phyloP scores from a whole-genome alignment of 2,888 invertebrate species.

The Tetranychus piercei region DNA sequence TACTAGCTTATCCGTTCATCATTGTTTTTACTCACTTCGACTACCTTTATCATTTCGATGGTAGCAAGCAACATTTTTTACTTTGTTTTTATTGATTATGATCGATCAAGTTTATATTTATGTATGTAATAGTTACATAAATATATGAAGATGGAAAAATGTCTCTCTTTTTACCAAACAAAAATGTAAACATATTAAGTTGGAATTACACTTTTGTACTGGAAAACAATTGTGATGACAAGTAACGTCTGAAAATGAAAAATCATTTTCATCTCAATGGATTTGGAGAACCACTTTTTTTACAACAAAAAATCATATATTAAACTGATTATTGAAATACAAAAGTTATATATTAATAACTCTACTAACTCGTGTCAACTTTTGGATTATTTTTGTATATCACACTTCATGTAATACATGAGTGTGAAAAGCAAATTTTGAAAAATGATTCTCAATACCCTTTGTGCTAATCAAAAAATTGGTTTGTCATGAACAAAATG shows the following conservation, averaged over 20 bases:
- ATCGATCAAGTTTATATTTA: slow-evolving; percentile 28
- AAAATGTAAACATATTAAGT: neutral
- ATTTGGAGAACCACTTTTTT: neutral
- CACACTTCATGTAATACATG: neutral
- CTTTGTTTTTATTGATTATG: slow-evolving; percentile 29
- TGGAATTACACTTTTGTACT: neutral
- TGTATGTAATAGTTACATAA: slow-evolving; percentile 33
- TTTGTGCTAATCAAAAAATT: too few relatives aligned
- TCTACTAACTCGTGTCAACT: neutral
- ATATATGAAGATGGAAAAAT: slow-evolving; percentile 27
- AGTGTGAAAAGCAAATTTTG: too few relatives aligned
- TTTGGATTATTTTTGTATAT: neutral
- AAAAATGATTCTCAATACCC: too few relatives aligned
- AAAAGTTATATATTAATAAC: neutral
- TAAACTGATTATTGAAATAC: neutral
- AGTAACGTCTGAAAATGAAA: neutral
- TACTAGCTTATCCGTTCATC: neutral
- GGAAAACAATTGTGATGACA: neutral
- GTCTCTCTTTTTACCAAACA: neutral
- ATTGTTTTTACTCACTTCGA: neutral
- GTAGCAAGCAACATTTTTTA: neutral
- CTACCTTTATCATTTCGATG: neutral
- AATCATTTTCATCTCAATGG: neutral
- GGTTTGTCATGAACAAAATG: neutral
- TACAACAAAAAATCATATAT: neutral